Base-by-base conservation (phyloP, 1,140 invertebrate species). In the Copidosoma floridanum region DNA sequence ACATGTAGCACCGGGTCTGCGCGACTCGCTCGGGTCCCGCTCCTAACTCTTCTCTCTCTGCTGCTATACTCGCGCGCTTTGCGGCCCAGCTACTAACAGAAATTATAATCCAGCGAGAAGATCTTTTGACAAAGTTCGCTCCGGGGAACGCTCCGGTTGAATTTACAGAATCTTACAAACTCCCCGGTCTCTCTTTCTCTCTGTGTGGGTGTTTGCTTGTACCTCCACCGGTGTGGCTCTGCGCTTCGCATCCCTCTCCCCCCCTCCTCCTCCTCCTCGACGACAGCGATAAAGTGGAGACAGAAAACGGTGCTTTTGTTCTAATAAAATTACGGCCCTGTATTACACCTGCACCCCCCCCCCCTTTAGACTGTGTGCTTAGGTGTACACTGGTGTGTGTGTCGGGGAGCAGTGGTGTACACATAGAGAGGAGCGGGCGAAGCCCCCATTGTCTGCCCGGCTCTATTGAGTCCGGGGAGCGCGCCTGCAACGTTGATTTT, bases 111-210 rank as follows among this genome's bases (percentile, higher is more conserved):
- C 57, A 37, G 32, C 48, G 54, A 40, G 50, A 40, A 54, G 44
- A 64, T 64, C 57, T 64, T 59, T 64, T 64, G 57, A 59, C 62
- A 59, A 59, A 64, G 38, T 60, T 64, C 43, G 21, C 57, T 43
- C 43, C 23, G 16, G 50, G 57, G 50, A 59, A 55, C 18, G 56
- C 57, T 41, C 18, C 23, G 43, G 61, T 54, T 48, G 47, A 64
- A 64, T 64, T 64, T 60, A 60, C 47, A 38, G 52, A 56, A 46
- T 64, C 55, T 58, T 58, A 50, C 51, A 26, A 53, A 59, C 38
- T 54, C 53, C 12, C 61, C 26, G 23, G 52, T 48, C 5, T 24
- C 37, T 50, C 21, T 24, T 11, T 56, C 35, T 16, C 21, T 26
- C 37, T 47, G n/a, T n/a, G n/a, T n/a, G n/a, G n/a, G n/a, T n/a